phyloP scores from a whole-genome alignment of 1,140 invertebrate species.

The Bombus huntii region DNA sequence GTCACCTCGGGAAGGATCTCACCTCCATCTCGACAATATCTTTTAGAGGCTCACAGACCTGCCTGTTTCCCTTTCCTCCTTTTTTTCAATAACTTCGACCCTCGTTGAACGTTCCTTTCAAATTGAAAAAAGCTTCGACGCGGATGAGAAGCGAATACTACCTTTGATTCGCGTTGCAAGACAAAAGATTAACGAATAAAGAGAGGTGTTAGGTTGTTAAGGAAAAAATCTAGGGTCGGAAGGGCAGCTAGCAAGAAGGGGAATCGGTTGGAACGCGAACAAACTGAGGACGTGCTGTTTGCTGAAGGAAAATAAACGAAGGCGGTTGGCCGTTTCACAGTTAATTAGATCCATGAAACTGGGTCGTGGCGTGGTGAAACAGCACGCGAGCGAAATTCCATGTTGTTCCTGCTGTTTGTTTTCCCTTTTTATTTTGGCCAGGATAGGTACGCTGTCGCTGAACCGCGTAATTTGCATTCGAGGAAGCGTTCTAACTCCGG shows the following conservation, averaged over 20 bases:
- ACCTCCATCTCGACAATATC: background rate
- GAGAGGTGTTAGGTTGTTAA: background rate
- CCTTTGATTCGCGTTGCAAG: background rate
- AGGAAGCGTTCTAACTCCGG: slow-evolving; percentile 9
- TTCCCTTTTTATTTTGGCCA: background rate
- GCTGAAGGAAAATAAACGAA: slow-evolving; percentile 44
- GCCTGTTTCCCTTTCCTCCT: background rate
- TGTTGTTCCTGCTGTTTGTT: background rate
- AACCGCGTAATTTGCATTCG: slow-evolving; percentile 16
- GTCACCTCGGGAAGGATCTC: background rate
- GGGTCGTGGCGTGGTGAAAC: slow-evolving; percentile 43
- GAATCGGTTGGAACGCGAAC: background rate
- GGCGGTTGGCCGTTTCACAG: slow-evolving; percentile 40
- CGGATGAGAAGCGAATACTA: background rate
- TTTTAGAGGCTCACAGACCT: background rate
- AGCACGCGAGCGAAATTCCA: slow-evolving; percentile 8
- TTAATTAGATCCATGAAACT: slow-evolving; percentile 67
- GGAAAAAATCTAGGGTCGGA: background rate
- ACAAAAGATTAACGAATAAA: background rate
- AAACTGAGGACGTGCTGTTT: background rate
- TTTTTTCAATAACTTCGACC: background rate
- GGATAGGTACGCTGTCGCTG: background rate
- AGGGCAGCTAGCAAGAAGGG: background rate
- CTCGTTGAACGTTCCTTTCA: background rate
- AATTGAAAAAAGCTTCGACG: background rate